Evolutionary conservation across 2,113 vertebrate species (phyloP).

Genomic region (Notarius quadriscutis): DNA sequence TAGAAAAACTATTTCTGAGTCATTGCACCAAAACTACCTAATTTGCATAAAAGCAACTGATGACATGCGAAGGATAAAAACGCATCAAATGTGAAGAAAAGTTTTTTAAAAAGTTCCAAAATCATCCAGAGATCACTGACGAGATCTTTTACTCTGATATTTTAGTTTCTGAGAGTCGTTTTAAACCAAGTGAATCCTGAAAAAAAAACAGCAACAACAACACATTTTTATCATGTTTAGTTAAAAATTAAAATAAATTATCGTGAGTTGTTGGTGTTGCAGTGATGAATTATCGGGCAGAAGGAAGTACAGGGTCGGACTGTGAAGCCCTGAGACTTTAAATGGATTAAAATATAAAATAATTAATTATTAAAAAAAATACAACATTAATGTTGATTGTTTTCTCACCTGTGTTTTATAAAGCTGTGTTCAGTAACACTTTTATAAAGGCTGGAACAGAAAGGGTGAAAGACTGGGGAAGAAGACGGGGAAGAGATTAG

Average conservation of each 20-base stretch:
- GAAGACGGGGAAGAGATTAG: background rate
- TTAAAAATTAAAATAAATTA: background rate
- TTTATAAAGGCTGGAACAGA: background rate
- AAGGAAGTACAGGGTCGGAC: background rate
- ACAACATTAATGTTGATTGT: background rate
- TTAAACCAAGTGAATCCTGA: background rate
- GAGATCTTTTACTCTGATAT: background rate
- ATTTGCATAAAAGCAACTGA: slow-evolving; percentile 34
- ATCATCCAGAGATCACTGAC: slow-evolving; percentile 30
- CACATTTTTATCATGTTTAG: background rate
- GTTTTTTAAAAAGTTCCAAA: background rate
- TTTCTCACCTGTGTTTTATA: background rate
- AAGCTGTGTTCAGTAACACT: background rate
- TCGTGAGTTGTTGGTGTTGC: background rate
- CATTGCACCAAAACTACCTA: slow-evolving; percentile 32
- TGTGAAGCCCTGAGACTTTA: background rate
- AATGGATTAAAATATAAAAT: background rate
- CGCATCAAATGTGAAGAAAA: background rate
- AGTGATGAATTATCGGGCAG: background rate
- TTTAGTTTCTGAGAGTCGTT: background rate
- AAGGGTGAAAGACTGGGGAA: background rate
- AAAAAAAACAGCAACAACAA: background rate
- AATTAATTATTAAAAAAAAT: background rate
- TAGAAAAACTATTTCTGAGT: slow-evolving; percentile 53
- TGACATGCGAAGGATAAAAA: slow-evolving; percentile 1